Base-by-base conservation (phyloP, 2,888 invertebrate species). In the Neoitamus cyanurus region DNA sequence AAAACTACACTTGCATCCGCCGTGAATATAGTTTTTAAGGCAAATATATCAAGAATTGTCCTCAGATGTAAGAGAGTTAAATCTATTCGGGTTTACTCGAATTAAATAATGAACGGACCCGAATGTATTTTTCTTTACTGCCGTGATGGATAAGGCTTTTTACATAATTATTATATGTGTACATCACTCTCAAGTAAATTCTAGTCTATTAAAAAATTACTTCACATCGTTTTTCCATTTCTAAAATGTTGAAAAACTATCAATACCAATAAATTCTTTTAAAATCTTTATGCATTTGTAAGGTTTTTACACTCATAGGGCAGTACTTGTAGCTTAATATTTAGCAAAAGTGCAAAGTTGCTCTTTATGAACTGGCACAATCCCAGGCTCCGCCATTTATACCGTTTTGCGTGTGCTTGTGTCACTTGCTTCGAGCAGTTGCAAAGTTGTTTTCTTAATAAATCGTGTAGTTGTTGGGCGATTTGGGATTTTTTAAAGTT, bases 331-430 rank as follows among this genome's bases (percentile, higher is more conserved):
- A n/a, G n/a, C 11, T 7, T 0, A 11, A 25, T 58, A 58, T 58
- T 58, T 15, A 58, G 58, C 58, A 42, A 20, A 46, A 42, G 11
- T 28, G 46, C 34, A 31, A 6, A 58, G 25, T 48, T 4, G 58
- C 31, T 7, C 48, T 3, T 30, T 6, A 46, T 30, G 31, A 48
- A 48, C 78, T 48, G 48, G 58, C 46, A 48, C 42, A 42, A 77
- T 15, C 77, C 25, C 25, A 48, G 13, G 36, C 37, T 80, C 68
- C 80, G 48, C 68, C 80, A 80, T 80, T 80, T 80, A 68, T 80
- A 80, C 80, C 48, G 80, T 58, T 80, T 68, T 77, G 20, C 77
- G 80, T 80, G 80, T 80, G 48, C 48, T 34, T 48, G 80, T 80
- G 80, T 80, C 58, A 80, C 31, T 80, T 58, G 80, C 68, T n/a